phyloP scores from a whole-genome alignment of 2,888 invertebrate genomes.

The Odontothrips loti region DNA sequence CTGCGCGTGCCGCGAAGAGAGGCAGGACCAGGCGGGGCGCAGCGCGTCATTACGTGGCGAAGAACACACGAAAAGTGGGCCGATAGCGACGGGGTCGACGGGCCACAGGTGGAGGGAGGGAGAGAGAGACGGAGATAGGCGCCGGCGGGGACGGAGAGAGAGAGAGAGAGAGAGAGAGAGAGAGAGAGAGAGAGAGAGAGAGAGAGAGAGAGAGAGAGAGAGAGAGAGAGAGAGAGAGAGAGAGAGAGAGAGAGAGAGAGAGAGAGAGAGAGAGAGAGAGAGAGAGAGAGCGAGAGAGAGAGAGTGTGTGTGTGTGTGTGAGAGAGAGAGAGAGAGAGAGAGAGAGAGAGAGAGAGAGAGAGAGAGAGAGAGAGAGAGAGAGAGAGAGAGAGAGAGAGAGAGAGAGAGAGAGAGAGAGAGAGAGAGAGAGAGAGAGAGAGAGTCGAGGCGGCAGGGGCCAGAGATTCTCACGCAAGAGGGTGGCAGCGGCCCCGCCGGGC shows the following conservation, averaged over 20 bases:
- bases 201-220: neutral
- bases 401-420: neutral
- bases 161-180: neutral
- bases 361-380: neutral
- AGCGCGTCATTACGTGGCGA: slow-evolving; percentile 1
- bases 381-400: neutral
- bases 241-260: slow-evolving; percentile 1
- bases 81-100: neutral
- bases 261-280: neutral
- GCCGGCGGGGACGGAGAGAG: neutral
- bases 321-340: neutral
- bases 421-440: slow-evolving; percentile 1
- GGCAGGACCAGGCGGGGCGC: neutral
- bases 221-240: neutral
- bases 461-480: neutral
- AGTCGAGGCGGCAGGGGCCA: neutral
- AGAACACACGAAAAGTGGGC: slow-evolving; percentile 4
- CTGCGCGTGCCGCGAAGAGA: neutral
- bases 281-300: too few species aligned
- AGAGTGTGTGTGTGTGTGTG: too few species aligned
- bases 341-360: neutral
- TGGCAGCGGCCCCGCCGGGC: too few species aligned
- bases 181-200: neutral
- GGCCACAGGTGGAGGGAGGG: slow-evolving; percentile 8
- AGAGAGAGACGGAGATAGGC: neutral